Evolutionary conservation across 2,113 vertebrate species (phyloP).

Genomic region (Myrmophylax atrothorax): DNA sequence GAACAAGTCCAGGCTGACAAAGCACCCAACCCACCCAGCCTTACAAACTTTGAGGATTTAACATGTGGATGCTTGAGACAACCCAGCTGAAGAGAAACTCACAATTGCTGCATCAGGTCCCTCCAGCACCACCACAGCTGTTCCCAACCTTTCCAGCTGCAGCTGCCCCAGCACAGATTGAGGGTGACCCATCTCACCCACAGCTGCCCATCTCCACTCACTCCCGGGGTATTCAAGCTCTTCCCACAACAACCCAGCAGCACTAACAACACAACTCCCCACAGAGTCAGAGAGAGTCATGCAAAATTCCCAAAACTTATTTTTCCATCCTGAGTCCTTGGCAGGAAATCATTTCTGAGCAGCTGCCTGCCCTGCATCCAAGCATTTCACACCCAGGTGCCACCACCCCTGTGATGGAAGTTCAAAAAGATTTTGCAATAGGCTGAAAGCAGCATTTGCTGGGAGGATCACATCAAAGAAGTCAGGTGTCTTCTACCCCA

Average conservation of each 20-base stretch:
- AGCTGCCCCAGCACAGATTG: background rate
- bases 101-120: background rate
- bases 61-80: background rate
- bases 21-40: background rate
- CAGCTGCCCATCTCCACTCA: background rate
- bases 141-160: rapidly evolving
- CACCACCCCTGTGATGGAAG: background rate
- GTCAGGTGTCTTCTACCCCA: background rate
- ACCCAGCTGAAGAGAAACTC: background rate
- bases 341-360: background rate
- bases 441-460: background rate
- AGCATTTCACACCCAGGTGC: background rate
- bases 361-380: background rate
- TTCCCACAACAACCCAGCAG: background rate
- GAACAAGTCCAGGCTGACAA: background rate
- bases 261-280: background rate
- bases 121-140: background rate
- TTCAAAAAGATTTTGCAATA: background rate
- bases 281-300: rapidly evolving
- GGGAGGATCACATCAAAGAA: background rate
- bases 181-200: background rate
- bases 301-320: background rate
- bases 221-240: rapidly evolving
- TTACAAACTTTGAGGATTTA: background rate
- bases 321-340: background rate